Evolutionary conservation across 2,797 vertebrate species (phyloP).

Genomic region (Acanthiza pusilla): DNA sequence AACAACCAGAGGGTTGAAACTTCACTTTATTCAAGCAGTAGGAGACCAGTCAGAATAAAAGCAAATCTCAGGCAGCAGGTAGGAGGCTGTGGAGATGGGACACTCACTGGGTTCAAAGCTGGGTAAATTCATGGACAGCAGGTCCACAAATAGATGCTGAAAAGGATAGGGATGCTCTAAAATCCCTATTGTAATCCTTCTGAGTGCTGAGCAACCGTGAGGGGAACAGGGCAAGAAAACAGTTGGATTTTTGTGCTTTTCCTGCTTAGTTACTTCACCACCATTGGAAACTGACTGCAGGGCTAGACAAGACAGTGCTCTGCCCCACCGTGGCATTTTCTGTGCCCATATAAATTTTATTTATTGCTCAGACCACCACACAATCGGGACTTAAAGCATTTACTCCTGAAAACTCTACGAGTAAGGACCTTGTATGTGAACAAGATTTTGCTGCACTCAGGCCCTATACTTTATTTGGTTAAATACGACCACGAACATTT

Average conservation of each 20-base stretch:
- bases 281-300: neutral
- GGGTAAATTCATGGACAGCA: neutral
- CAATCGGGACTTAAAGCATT: neutral
- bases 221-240: neutral
- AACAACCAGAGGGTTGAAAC: neutral
- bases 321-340: neutral
- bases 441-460: neutral
- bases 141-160: neutral
- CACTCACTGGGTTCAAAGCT: neutral
- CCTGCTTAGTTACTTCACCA: neutral
- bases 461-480: conserved; percentile 34
- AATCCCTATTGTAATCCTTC: neutral
- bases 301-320: neutral
- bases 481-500: neutral
- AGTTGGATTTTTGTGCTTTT: neutral
- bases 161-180: neutral
- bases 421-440: neutral
- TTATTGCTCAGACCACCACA: neutral
- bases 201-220: neutral
- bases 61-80: neutral
- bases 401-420: neutral
- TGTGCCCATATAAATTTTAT: neutral
- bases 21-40: neutral
- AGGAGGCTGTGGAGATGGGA: neutral
- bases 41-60: neutral